A percentile compares a stretch with the other conserved stretches of the same genome.
phyloP scores from a whole-genome alignment of 2,113 vertebrate genomes.

The Grammomys dolichurus region DNA sequence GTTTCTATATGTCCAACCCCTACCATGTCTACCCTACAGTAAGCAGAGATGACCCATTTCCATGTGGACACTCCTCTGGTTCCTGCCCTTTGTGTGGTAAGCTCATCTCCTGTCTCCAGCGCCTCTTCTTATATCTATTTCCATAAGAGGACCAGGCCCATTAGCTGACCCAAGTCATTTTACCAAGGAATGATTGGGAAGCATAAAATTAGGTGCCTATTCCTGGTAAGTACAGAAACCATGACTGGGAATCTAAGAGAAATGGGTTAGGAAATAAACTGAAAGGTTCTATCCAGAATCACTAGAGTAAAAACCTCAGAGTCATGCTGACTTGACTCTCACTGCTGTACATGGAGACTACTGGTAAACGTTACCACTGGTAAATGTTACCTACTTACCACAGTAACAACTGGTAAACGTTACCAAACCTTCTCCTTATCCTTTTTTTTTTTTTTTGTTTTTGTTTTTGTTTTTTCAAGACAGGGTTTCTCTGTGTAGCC shows the following conservation, averaged over 20 bases:
- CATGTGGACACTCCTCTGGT: not conserved
- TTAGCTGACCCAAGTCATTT: not conserved
- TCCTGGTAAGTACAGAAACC: not conserved
- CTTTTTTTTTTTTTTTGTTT: too few species aligned
- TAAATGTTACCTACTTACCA: not conserved
- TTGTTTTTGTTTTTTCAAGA: too few species aligned
- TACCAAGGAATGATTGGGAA: not conserved
- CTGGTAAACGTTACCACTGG: too few species aligned
- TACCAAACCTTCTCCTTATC: too few species aligned
- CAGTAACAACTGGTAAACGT: not conserved
- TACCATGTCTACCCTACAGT: not conserved
- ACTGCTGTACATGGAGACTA: conserved; percentile 3
- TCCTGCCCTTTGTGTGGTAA: not conserved
- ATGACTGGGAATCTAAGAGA: not conserved
- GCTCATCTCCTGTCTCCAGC: not conserved
- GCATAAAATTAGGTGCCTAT: not conserved
- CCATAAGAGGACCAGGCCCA: not conserved
- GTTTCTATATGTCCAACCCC: not conserved
- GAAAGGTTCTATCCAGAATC: not conserved
- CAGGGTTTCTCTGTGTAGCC: too few species aligned
- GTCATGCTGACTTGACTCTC: not conserved
- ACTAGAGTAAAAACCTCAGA: not conserved
- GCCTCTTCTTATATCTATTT: not conserved
- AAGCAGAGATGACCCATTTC: not conserved
- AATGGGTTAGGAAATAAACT: not conserved